Evolutionary conservation across 2,797 vertebrate genomes (phyloP).

Genomic region (Poeciliopsis paucimaculata): DNA sequence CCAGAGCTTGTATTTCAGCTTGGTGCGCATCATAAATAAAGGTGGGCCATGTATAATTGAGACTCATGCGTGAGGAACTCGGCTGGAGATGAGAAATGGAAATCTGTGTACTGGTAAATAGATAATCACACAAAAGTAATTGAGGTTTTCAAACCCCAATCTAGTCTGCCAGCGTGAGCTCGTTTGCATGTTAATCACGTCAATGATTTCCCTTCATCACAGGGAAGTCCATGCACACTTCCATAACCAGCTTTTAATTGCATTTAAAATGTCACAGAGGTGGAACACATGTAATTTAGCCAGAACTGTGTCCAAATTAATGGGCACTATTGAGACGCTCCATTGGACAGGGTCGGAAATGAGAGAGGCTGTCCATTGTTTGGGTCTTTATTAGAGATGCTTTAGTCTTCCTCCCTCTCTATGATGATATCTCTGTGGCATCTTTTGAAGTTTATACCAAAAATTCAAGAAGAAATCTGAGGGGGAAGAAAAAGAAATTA

Average conservation of each 20-base stretch:
- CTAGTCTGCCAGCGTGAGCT: constrained; percentile 99
- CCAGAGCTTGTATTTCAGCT: constrained; percentile 64
- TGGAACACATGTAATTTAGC: constrained; percentile 99
- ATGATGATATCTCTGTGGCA: constrained; percentile 58
- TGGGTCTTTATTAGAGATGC: constrained; percentile 75
- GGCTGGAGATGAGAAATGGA: constrained; percentile 96
- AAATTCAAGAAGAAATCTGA: constrained; percentile 63
- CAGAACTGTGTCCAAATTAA: constrained; percentile 99
- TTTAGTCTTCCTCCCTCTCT: constrained; percentile 40
- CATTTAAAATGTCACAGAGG: constrained; percentile 99
- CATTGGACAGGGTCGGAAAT: constrained; percentile 76
- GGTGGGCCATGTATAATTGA: constrained; percentile 81
- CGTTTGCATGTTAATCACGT: constrained; percentile 99
- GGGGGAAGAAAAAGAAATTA: constrained; percentile 18
- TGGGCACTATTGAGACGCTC: constrained; percentile 82
- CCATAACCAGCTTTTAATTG: constrained; percentile 99
- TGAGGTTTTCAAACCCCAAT: constrained; percentile 99
- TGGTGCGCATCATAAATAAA: constrained; percentile 82
- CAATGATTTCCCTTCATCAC: constrained; percentile 96
- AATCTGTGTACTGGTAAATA: constrained; percentile 99
- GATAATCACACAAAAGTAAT: constrained; percentile 99
- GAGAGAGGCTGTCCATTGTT: constrained; percentile 81
- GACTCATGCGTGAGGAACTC: constrained; percentile 64
- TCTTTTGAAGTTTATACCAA: constrained; percentile 61
- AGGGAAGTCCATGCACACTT: constrained; percentile 92